Conservation (phyloP, 53 echinoderm and acorn worm genomes). For the Arbacia lixula region DNA sequence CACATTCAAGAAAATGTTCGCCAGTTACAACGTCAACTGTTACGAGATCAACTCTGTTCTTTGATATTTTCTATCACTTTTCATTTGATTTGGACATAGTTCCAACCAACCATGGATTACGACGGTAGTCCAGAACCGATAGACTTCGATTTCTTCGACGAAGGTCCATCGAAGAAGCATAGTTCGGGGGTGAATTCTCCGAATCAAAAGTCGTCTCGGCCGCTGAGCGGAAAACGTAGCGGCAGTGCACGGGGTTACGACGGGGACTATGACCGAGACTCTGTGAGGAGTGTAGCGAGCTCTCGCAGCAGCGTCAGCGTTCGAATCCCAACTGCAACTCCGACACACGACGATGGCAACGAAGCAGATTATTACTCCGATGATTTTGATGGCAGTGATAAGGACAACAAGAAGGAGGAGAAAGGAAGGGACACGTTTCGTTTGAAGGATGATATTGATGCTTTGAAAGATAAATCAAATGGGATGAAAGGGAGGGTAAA, state of each 20-base stretch:
- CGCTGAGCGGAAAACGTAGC: constrained; percentile 21
- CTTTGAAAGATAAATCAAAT: constrained; percentile 8
- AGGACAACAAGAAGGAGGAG: constrained; percentile 25
- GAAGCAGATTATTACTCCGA: constrained; percentile 40
- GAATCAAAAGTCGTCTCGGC: constrained; percentile 24
- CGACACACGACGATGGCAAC: constrained; percentile 55
- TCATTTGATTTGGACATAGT: not conserved
- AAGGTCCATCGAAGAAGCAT: constrained; percentile 51
- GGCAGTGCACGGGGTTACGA: constrained; percentile 32
- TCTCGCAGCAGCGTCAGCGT: constrained; percentile 87
- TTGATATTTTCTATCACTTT: not conserved
- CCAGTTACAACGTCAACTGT: not conserved
- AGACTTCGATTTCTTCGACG: constrained; percentile 92
- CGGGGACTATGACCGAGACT: constrained; percentile 58
- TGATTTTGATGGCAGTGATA: constrained; percentile 68
- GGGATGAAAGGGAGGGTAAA: not conserved
- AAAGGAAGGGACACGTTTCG: constrained; percentile 12
- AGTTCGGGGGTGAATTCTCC: constrained; percentile 35
- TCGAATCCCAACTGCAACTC: constrained; percentile 74
- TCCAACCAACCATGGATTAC: constrained; percentile 57
- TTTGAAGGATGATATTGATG: constrained; percentile 36
- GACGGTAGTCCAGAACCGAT: constrained; percentile 71
- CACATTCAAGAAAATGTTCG: constrained; percentile 41
- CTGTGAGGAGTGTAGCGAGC: constrained; percentile 73
- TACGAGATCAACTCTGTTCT: not conserved